phyloP scores from a whole-genome alignment of 53 echinoderm and acorn worm genomes.

The Zoroaster sp. region DNA sequence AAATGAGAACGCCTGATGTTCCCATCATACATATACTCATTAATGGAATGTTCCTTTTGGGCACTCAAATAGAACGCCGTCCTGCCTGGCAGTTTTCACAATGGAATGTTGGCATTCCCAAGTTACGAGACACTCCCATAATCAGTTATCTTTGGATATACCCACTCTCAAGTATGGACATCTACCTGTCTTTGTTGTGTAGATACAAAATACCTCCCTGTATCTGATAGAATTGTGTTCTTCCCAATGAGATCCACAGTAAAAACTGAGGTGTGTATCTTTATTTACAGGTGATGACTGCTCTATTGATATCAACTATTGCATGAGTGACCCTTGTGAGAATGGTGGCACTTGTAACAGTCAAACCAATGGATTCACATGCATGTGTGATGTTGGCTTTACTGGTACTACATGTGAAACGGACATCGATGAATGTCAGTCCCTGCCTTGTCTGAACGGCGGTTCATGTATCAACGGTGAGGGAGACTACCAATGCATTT shows the following conservation, averaged over 20 bases:
- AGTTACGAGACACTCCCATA: background rate
- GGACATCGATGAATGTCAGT: conserved; percentile 56
- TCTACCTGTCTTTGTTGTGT: background rate
- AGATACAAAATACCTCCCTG: background rate
- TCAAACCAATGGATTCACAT: conserved; percentile 43
- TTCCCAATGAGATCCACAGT: no score
- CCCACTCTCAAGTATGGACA: background rate
- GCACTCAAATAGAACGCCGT: no score
- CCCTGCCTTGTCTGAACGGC: conserved; percentile 46
- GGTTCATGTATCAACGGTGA: conserved; percentile 35
- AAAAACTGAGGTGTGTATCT: background rate
- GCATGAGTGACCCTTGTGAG: conserved; percentile 43
- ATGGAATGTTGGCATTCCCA: background rate
- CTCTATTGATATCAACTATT: conserved; percentile 26
- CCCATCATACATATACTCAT: no score
- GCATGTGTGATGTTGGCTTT: conserved; percentile 59
- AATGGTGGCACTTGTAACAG: conserved; percentile 54
- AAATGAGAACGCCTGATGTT: no score
- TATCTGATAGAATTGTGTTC: background rate
- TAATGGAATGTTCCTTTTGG: no score
- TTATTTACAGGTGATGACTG: conserved; percentile 30
- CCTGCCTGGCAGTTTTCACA: background rate
- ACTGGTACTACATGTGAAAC: conserved; percentile 46
- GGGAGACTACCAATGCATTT: conserved; percentile 47
- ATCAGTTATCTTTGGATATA: background rate